Evolutionary conservation across 2,113 vertebrate genomes (phyloP), one percentile per base, ranked within the genome.

Genomic region (Deroptyus accipitrinus): DNA sequence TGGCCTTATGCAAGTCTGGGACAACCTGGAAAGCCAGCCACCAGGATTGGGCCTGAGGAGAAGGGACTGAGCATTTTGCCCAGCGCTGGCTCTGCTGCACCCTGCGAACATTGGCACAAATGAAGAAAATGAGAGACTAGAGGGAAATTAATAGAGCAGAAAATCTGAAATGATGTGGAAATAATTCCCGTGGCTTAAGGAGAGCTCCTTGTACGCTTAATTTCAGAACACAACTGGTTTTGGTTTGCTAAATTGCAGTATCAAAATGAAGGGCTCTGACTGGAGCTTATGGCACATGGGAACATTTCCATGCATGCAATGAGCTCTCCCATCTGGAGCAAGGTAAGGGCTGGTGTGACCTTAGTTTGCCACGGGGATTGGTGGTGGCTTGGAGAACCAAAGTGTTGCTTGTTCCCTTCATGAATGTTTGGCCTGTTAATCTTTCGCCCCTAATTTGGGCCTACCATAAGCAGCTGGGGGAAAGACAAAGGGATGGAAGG

Each of bases 61-160:
- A 73, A 62, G 52, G 27, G 41, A 52, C 31, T 77, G 8, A 69
- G 59, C 83, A 18, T 20, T 76, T 12, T 19, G 73, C 66, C 37
- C 64, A 23, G 13, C 1, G 1, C 42, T 44, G 88, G 42, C 73
- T 94, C 48, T 72, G 55, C 48, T 75, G 73, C 64, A 75, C 80
- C 68, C 94, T 25, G 6, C 90, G 83, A 93, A 69, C 55, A 86
- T 35, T 37, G 72, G 92, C 77, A 88, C 90, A 90, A 96, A 96
- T 92, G 92, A 96, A 81, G 92, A 84, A 96, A 92, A 94, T 95
- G 69, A 96, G 78, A 95, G 94, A 95, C 88, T 95, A 83, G 81
- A 94, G 92, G 92, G 91, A 88, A 96, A 97, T 97, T 97, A 97
- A 97, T 96, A 97, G 97, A 97, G 97, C 96, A 95, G 93, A 97